Evolutionary conservation across 2,888 invertebrate genomes (phyloP).

Genomic region (Dorcus hopei): DNA sequence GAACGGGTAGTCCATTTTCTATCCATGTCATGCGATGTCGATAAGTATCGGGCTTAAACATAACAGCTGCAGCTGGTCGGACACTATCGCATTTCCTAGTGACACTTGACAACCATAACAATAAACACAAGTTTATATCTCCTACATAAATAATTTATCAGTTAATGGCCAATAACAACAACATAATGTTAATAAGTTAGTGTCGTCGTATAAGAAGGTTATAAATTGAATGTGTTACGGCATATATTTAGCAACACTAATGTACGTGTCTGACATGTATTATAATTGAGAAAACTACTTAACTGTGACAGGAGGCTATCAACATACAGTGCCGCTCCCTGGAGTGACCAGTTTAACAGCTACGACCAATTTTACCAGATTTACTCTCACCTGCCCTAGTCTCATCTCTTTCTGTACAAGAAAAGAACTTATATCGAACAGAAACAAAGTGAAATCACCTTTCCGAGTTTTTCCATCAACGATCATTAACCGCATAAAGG

Average conservation of each 20-base stretch:
- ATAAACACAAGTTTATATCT: slow-evolving; percentile 45
- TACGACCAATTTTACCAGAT: not conserved
- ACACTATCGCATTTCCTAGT: slow-evolving; percentile 41
- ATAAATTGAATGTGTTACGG: slow-evolving; percentile 44
- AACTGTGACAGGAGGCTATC: slow-evolving; percentile 46
- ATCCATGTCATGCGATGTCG: slow-evolving; percentile 32
- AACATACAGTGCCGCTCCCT: slow-evolving; percentile 41
- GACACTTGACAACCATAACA: slow-evolving; percentile 47
- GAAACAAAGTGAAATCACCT: not conserved
- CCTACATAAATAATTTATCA: slow-evolving; percentile 46
- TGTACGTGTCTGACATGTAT: slow-evolving; percentile 46
- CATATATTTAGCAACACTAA: slow-evolving; percentile 47
- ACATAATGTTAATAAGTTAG: slow-evolving; percentile 45
- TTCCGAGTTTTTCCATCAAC: not conserved
- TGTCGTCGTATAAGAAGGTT: slow-evolving; percentile 35
- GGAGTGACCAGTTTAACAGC: slow-evolving; percentile 26
- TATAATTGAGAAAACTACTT: slow-evolving; percentile 47
- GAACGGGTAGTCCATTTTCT: slow-evolving; percentile 21
- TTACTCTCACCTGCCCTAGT: not conserved
- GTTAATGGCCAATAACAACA: slow-evolving; percentile 45
- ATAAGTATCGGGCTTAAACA: slow-evolving; percentile 33
- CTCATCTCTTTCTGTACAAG: not conserved
- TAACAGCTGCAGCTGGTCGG: slow-evolving; percentile 31
- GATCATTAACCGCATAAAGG: slow-evolving; percentile 26
- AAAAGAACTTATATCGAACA: not conserved